Evolutionary conservation across 2,797 vertebrate species (phyloP).

Genomic region (Tapera naevia): DNA sequence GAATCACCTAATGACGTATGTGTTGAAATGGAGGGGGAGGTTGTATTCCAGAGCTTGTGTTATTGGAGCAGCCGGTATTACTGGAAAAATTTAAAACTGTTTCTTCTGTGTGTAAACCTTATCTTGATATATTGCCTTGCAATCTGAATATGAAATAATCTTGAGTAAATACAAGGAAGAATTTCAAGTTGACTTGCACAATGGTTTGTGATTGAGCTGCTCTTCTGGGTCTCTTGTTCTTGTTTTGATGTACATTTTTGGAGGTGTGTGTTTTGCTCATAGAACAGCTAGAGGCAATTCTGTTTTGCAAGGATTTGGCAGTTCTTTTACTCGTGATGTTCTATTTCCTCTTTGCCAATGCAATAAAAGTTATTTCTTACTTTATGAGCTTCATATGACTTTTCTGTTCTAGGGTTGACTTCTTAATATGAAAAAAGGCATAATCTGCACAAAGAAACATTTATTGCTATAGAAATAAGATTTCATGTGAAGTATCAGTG

Average conservation of each 20-base stretch:
- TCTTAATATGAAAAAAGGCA: not conserved
- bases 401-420: not conserved
- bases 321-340: not conserved
- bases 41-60: not conserved
- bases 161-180: conserved; percentile 23
- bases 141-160: not conserved
- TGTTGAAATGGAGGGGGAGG: not conserved
- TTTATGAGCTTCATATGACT: not conserved
- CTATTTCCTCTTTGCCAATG: not conserved
- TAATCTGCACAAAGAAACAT: not conserved
- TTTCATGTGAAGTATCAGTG: not conserved
- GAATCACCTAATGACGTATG: not conserved
- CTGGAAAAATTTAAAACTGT: conserved; percentile 52
- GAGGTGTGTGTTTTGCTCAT: not conserved
- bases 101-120: conserved; percentile 8
- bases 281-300: not conserved
- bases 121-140: conserved; percentile 36
- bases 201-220: not conserved
- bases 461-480: not conserved
- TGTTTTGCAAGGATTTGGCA: not conserved
- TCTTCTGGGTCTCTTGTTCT: not conserved
- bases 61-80: conserved; percentile 45
- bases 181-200: conserved; percentile 10
- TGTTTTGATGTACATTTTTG: not conserved
- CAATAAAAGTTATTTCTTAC: not conserved